Evolutionary conservation across 2,888 invertebrate species (phyloP).

Genomic region (Eilema griseolum): DNA sequence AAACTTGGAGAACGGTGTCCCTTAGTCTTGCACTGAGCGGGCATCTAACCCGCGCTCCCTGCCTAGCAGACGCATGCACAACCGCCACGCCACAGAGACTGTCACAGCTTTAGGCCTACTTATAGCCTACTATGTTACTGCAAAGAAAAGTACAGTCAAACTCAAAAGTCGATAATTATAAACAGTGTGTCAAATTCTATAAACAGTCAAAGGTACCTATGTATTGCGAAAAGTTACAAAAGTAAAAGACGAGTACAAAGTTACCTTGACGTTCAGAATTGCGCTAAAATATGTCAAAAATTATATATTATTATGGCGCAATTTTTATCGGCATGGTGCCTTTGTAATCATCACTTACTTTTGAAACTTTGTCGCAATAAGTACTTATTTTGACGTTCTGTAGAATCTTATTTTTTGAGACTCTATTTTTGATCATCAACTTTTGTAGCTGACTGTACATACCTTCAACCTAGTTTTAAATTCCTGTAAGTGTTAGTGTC

Average conservation of each 20-base stretch:
- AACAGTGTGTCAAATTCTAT: neutral
- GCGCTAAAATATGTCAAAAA: neutral
- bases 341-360: neutral
- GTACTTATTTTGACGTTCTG: neutral
- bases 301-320: neutral
- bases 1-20: no score
- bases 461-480: neutral
- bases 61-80: no score
- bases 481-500: neutral
- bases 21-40: no score
- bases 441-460: neutral
- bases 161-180: no score
- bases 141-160: no score
- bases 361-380: conserved; percentile 4
- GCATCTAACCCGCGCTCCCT: no score
- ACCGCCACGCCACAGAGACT: no score
- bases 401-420: neutral
- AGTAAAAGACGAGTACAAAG: neutral
- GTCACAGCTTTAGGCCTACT: no score
- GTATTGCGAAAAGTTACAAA: neutral
- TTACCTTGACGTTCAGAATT: neutral
- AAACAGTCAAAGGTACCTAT: neutral
- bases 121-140: no score
- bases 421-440: neutral
- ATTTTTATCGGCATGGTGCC: neutral